These are phyloP conservation scores for Ellobius talpinus DNA, from an alignment of 2,113 vertebrate species.

Conservation along the genomic window DNA sequence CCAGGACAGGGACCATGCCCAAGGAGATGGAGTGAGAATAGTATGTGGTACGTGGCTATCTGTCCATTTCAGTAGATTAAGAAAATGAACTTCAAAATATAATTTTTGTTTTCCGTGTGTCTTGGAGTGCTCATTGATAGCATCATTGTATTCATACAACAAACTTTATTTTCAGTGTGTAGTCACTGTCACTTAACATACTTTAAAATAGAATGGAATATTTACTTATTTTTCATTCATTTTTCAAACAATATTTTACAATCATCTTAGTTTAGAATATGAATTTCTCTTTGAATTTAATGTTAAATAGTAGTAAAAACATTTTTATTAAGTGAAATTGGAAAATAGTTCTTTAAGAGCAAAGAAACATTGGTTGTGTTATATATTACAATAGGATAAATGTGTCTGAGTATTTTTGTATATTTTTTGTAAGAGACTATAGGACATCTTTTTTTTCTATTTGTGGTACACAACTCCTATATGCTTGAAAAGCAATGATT, in stretches of 20 bases:
- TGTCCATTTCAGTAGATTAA: not conserved
- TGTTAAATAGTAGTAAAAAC: slow-evolving; percentile 47
- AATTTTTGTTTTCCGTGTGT: not conserved
- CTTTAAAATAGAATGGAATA: slow-evolving; percentile 23
- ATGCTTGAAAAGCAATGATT: too few relatives aligned
- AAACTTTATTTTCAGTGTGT: slow-evolving; percentile 21
- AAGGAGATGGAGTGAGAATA: not conserved
- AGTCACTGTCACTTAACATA: slow-evolving; percentile 7
- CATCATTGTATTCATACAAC: not conserved
- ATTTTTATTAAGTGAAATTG: not conserved
- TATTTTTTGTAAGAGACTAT: slow-evolving; percentile 17
- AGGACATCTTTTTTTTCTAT: not conserved
- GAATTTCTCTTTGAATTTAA: slow-evolving; percentile 60
- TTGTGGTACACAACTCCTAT: too few relatives aligned
- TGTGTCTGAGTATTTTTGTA: not conserved
- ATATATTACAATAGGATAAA: not conserved
- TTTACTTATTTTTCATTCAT: not conserved
- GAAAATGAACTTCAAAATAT: not conserved
- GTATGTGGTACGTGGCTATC: not conserved
- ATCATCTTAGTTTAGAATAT: slow-evolving; percentile 60
- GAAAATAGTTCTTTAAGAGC: not conserved
- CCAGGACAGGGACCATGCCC: not conserved
- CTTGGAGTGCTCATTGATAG: slow-evolving; percentile 10
- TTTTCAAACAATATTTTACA: slow-evolving; percentile 44
- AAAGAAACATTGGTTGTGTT: slow-evolving; percentile 15